A percentile compares a stretch with the other conserved stretches of the same genome.
phyloP scores from a whole-genome alignment of 2,113 vertebrate genomes.

The Neolamprologus toae region DNA sequence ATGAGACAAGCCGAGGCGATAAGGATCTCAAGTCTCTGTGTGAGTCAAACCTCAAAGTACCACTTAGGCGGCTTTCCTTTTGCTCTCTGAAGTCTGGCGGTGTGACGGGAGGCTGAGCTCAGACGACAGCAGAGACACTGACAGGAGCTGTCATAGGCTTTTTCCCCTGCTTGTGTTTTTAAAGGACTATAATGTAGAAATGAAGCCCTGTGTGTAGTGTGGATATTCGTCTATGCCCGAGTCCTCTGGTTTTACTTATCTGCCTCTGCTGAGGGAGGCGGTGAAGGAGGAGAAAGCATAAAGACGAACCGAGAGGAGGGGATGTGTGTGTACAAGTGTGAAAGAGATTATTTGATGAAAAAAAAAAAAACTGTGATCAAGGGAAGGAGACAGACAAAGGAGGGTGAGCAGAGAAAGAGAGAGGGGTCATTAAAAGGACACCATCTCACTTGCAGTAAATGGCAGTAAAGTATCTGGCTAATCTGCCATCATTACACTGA shows the following conservation, averaged over 20 bases:
- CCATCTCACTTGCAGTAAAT: conserved; percentile 57
- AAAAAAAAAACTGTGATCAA: conserved; percentile 17
- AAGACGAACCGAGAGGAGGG: background rate
- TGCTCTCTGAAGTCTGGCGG: conserved; percentile 43
- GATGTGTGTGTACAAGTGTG: conserved; percentile 19
- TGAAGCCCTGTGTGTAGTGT: background rate
- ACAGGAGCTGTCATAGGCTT: conserved; percentile 39
- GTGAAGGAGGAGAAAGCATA: background rate
- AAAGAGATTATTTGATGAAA: conserved; percentile 41
- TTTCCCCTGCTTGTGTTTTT: background rate
- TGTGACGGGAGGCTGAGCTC: background rate
- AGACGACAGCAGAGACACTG: conserved; percentile 29
- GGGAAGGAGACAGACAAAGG: conserved; percentile 19
- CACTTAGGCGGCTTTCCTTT: conserved; percentile 54
- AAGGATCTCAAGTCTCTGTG: conserved; percentile 56
- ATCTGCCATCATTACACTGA: conserved; percentile 79
- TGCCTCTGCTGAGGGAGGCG: background rate
- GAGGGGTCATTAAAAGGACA: conserved; percentile 73
- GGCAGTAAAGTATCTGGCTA: conserved; percentile 73
- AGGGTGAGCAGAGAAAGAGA: background rate
- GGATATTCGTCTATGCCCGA: background rate
- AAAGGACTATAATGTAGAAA: background rate
- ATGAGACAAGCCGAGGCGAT: conserved; percentile 50
- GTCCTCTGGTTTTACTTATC: conserved; percentile 21
- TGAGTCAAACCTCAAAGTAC: conserved; percentile 64